Base-by-base conservation (phyloP, 37 sponge, comb jelly and placozoan genomes). In the Haliclona indistincta region DNA sequence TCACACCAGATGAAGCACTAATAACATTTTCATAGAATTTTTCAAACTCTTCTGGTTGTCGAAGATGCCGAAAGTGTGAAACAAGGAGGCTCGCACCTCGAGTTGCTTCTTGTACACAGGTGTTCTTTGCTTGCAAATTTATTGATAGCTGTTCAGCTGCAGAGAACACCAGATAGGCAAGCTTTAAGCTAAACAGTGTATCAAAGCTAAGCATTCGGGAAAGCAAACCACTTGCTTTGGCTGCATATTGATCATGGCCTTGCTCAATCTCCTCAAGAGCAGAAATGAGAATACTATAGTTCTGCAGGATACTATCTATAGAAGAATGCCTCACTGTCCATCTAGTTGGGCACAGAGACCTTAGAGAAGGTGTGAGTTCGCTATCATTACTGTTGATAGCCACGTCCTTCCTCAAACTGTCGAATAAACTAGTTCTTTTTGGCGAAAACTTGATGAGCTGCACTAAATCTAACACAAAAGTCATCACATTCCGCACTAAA, bases 121-220 rank as follows among this genome's bases (percentile, higher is more conserved):
- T 47, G 45, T 71, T 64, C 23, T 51, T 63, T 44, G 45, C 61
- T 42, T 83, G 84, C 3, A 75, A 47, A 37, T 49, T 68, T 40
- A 51, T 56, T 15, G 74, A 71, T 25, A 52, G 6, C 36, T 79
- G 60, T 20, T 58, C 60, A n/a, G 60, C n/a, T 7, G 60, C 60
- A 25, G 67, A 47, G 40, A 79, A 81, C 19, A 81, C 13, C 44
- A 81, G 37, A 38, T 71, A 44, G 7, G 70, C 53, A 44, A 81
- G 81, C 43, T 80, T 80, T 20, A 92, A 62, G 0, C 93, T 88
- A 83, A 80, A 92, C 65, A 38, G 84, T 22, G 82, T 83, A 22
- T 40, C 22, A 77, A 87, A 86, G 34, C 79, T 75, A 36, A 83
- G 74, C 69, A 87, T 72, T 25, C 52, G 30, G 13, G 67, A 8